These are phyloP conservation scores for Hyperoplus immaculatus DNA, from an alignment of 2,797 vertebrate genomes.

Conservation along the genomic window DNA sequence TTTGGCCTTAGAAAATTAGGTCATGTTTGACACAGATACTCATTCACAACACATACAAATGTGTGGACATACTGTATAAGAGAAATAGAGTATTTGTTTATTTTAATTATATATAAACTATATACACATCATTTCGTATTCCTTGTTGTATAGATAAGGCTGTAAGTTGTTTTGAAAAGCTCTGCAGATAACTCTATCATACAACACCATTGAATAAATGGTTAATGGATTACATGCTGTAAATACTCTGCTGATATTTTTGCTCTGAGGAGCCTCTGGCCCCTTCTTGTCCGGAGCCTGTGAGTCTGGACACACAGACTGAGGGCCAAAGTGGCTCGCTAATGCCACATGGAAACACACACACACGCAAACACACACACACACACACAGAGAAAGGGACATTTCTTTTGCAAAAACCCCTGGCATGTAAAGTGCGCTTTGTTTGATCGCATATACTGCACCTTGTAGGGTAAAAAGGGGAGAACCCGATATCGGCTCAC, in stretches of 20 bases:
- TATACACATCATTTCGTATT: not conserved
- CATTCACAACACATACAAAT: not conserved
- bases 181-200: not conserved
- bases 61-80: not conserved
- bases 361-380: not conserved
- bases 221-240: conserved; percentile 53
- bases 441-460: conserved; percentile 75
- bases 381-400: conserved; percentile 32
- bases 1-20: not conserved
- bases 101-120: not conserved
- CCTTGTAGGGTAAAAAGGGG: conserved; percentile 47
- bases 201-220: conserved; percentile 28
- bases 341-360: conserved; percentile 44
- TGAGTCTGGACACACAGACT: conserved; percentile 82
- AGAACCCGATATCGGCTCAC: conserved; percentile 74
- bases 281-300: conserved; percentile 78
- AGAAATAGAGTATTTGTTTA: not conserved
- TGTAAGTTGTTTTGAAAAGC: not conserved
- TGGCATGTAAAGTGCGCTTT: conserved; percentile 66
- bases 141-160: not conserved
- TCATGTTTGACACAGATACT: conserved; percentile 3
- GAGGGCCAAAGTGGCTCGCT: conserved; percentile 64
- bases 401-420: conserved; percentile 69
- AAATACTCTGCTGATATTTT: conserved; percentile 82
- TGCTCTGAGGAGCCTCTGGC: conserved; percentile 59